Percentiles rank a stretch among this genome's conserved stretches.
phyloP scores from a whole-genome alignment of 2,113 vertebrate species.

The human (Homo sapiens) region GRCh38 chrX:155118501-155119000 shows the following conservation, averaged over 20 bases:
- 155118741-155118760: not conserved
- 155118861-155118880: not conserved
- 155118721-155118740: not conserved
- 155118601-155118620: not conserved
- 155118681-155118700: not conserved
- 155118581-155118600: not conserved
- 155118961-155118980: not conserved
- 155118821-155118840: not conserved
- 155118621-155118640: not conserved
- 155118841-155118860: not conserved
- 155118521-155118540: not conserved
- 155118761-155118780: not conserved
- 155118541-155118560: not conserved
- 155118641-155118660: not conserved
- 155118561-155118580: not conserved
- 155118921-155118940: not conserved
- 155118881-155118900: not conserved
- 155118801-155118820: not conserved
- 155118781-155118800: not conserved
- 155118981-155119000: not conserved
- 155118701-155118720: not conserved
- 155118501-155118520: not conserved
- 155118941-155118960: not conserved
- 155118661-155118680: not conserved
- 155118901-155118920: not conserved